Evolutionary conservation across 1,140 invertebrate genomes (phyloP), one percentile per base, ranked within the genome.

Genomic region (Dendrolimus kikuchii): DNA sequence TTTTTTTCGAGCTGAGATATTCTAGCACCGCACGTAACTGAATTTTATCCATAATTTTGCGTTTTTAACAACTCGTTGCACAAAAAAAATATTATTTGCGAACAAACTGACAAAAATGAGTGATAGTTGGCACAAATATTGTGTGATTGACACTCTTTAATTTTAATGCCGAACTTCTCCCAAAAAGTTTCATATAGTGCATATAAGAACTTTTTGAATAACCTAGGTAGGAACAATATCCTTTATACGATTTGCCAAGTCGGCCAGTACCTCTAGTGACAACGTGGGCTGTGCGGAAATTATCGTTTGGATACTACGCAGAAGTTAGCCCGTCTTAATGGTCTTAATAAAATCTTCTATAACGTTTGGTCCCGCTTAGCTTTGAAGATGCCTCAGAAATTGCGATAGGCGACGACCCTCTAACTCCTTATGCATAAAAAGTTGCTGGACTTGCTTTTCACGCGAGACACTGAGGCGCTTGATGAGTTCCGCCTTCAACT

Each of bases 401-500:
- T 60, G 60, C 4, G 60, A 60, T 0, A 55, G 64, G 23, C 60
- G 62, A 2, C 60, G 51, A 40, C 56, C 53, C 0, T 55, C 57
- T 0, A 62, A 53, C 38, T 60, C 55, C 38, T 60, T 60, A 40
- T 59, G 52, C 0, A 39, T 50, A 0, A 66, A 52, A 5, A 65
- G 39, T 10, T 65, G 59, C 23, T 59, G 52, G 7, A 61, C 53
- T 7, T 59, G 59, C 2, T 55, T 60, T 9, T 62, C 64, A 0
- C 43, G 45, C 2, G 64, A 63, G 0, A 49, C 58, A 5, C 63
- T 62, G 0, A 63, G 37, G 7, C 67, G 42, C 7, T 43, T 51
- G 8, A 64, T 65, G 3, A 65, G 40, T 9, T 64, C 59, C 23
- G 43, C n/a, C n/a, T n/a, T n/a, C n/a, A n/a, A n/a, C n/a, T n/a